phyloP scores from a whole-genome alignment of 2,113 vertebrate genomes.

The Mormoops blainvillei region DNA sequence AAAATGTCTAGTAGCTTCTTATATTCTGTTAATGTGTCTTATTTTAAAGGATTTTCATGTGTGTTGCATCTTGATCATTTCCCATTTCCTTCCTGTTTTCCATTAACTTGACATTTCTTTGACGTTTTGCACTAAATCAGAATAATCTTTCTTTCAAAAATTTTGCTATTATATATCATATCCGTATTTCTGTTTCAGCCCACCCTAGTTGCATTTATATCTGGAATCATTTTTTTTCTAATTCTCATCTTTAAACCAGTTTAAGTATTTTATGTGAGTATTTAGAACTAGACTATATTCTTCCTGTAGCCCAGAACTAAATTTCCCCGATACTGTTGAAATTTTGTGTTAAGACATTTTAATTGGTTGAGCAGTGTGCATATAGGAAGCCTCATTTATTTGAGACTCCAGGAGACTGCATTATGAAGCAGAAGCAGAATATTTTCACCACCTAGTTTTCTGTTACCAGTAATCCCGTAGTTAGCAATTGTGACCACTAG shows the following conservation, averaged over 20 bases:
- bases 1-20: neutral
- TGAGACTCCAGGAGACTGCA: neutral
- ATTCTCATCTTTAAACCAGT: neutral
- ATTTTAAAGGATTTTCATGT: neutral
- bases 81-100: neutral
- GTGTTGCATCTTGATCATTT: neutral
- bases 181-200: neutral
- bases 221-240: neutral
- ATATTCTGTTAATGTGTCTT: neutral
- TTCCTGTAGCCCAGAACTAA: neutral
- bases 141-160: neutral
- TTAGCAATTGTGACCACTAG: conserved; percentile 24
- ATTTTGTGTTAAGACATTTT: neutral
- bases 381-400: neutral
- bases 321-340: neutral
- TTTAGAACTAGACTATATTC: neutral
- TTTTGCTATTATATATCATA: neutral
- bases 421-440: neutral
- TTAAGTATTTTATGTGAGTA: neutral
- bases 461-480: neutral
- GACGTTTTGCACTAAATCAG: neutral
- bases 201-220: neutral
- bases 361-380: neutral
- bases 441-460: neutral
- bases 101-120: neutral